Percentiles rank a stretch among this genome's conserved stretches.
These are phyloP conservation scores for Tethya wilhelma DNA, from an alignment of 37 sponge, comb jelly and placozoan genomes.

Conservation along the genomic window DNA sequence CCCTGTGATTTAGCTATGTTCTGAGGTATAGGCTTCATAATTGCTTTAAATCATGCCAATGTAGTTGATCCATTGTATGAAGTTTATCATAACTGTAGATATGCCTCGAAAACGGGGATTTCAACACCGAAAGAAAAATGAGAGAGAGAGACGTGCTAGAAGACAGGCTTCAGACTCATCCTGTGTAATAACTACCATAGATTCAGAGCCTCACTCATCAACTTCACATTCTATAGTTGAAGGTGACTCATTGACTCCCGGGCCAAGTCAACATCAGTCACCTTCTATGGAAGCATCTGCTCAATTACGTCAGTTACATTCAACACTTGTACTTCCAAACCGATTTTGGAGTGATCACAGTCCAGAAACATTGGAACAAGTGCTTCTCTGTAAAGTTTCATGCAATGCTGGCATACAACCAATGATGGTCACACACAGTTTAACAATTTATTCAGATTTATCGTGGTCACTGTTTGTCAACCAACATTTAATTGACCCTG, in stretches of 20 bases:
- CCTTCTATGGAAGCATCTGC: background rate
- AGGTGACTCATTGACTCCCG: background rate
- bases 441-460: no score
- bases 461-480: no score
- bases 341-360: background rate
- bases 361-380: no score
- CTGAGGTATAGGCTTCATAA: background rate
- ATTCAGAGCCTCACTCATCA: no score
- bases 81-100: background rate
- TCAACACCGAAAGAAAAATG: background rate
- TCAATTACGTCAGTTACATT: background rate
- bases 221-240: no score
- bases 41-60: background rate
- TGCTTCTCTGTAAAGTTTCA: no score
- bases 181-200: no score
- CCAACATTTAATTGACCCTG: no score
- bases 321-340: background rate
- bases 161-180: no score
- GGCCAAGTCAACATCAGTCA: background rate
- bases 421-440: no score
- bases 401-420: no score
- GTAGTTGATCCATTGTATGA: background rate
- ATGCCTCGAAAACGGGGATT: background rate
- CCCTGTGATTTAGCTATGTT: background rate
- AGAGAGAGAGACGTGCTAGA: background rate